These are phyloP conservation scores for Diloba caeruleocephala DNA, from an alignment of 2,888 invertebrate species.

Conservation along the genomic window DNA sequence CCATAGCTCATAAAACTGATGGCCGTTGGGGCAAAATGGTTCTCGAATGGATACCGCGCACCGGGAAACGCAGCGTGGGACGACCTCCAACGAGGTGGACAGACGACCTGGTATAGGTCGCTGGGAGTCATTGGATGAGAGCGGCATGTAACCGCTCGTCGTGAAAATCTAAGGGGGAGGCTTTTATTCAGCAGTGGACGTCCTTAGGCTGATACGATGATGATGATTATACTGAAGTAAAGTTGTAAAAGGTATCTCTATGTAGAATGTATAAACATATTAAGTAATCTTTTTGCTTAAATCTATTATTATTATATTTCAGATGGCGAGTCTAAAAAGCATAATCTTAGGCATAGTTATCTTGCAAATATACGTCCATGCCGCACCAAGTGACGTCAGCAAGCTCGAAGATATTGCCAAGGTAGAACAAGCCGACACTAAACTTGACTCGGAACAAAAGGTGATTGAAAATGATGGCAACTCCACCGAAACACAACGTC, in stretches of 20 bases:
- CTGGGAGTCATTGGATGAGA: no score
- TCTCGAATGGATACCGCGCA: no score
- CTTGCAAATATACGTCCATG: conserved; percentile 62
- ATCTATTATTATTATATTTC: conserved; percentile 59
- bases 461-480: conserved; percentile 51
- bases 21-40: no score
- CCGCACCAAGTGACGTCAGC: conserved; percentile 67
- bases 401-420: conserved; percentile 59
- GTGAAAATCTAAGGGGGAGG: no score
- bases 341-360: conserved; percentile 63
- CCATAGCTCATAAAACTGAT: no score
- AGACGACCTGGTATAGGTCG: no score
- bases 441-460: conserved; percentile 51
- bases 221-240: no score
- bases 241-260: neutral
- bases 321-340: conserved; percentile 70
- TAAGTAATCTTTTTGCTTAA: neutral
- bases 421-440: conserved; percentile 42
- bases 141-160: no score
- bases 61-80: no score
- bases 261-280: neutral
- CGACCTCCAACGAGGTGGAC: no score
- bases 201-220: no score
- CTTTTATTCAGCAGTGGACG: no score
- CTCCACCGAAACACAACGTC: conserved; percentile 52